Evolutionary conservation across 2,888 invertebrate genomes (phyloP).

Genomic region (Nomada fucata): DNA sequence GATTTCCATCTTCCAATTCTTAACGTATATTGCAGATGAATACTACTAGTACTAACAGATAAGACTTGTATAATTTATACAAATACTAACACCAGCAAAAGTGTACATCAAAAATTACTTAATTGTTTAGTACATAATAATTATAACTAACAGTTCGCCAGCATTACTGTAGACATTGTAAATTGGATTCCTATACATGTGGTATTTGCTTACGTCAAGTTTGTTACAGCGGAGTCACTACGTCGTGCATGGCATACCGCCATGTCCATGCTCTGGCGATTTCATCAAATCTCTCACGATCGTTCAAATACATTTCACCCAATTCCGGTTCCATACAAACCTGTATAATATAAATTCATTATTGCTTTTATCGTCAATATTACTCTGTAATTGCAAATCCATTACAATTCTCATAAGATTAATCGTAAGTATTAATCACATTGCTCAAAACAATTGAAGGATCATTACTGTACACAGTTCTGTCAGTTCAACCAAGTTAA

Average conservation of each 20-base stretch:
- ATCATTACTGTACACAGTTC: no score
- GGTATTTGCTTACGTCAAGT: constrained; percentile 26
- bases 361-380: constrained; percentile 7
- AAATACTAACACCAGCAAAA: no score
- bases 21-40: no score
- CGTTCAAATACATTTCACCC: constrained; percentile 91
- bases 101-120: no score
- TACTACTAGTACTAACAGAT: no score
- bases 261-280: constrained; percentile 95
- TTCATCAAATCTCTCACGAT: constrained; percentile 90
- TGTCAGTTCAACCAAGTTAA: no score
- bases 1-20: no score
- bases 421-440: neutral
- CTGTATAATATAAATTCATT: constrained; percentile 80
- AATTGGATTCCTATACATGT: neutral
- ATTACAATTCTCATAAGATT: neutral
- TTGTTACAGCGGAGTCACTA: constrained; percentile 81
- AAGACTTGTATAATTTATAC: no score
- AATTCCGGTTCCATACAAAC: constrained; percentile 96
- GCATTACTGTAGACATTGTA: no score
- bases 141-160: no score
- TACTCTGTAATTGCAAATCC: neutral
- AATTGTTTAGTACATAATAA: no score
- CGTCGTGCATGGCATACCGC: constrained; percentile 94
- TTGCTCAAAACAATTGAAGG: no score